Conservation (phyloP, 2,797 vertebrate species). For the Gymnocypris eckloni region DNA sequence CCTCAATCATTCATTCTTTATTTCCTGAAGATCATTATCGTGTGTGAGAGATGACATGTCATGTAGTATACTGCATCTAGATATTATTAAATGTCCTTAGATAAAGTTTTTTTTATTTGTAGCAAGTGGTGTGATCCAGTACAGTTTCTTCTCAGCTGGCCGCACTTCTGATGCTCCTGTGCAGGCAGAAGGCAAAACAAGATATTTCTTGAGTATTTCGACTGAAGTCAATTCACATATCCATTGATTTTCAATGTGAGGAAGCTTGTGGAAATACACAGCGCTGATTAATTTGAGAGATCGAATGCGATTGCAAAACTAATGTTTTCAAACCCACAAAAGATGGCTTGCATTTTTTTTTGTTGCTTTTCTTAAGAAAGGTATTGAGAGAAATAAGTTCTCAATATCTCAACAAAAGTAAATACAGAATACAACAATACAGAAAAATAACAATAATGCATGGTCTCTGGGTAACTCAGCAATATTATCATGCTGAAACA, state of each 20-base stretch:
- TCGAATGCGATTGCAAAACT: conserved; percentile 5
- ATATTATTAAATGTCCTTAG: not conserved
- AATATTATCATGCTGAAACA: not conserved
- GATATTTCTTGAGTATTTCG: not conserved
- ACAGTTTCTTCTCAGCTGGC: not conserved
- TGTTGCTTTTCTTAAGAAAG: not conserved
- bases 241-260: conserved; percentile 35
- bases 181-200: not conserved
- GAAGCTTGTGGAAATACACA: conserved; percentile 22
- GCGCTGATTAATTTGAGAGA: conserved; percentile 16
- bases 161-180: not conserved
- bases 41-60: not conserved
- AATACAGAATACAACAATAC: not conserved
- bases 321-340: not conserved
- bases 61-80: not conserved
- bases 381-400: not conserved
- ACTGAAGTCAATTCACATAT: conserved; percentile 8
- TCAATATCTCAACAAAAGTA: not conserved
- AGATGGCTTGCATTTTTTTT: not conserved
- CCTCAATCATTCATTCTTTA: not conserved
- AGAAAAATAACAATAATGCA: not conserved
- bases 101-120: not conserved
- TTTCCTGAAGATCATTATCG: not conserved
- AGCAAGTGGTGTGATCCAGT: not conserved
- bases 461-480: not conserved